Base-by-base conservation (phyloP, 2,113 vertebrate species). In the human region DNA sequence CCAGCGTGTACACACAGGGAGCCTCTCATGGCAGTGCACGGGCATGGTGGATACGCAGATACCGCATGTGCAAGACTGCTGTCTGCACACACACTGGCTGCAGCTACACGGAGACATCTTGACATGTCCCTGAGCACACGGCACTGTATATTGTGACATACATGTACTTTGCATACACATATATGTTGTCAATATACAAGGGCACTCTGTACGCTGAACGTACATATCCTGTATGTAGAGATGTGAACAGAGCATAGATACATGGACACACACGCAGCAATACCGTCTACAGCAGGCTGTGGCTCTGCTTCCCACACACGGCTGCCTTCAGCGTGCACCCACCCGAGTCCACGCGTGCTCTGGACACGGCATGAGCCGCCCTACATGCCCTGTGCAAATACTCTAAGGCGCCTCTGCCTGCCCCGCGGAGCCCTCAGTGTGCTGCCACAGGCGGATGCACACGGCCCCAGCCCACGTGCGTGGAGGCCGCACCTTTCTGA, bases 231-330 rank as follows among this genome's bases (percentile, higher is more conserved):
- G 9, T 70, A 89, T 59, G 92, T 50, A 2, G 55, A 82, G 73
- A 82, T 32, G 90, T 83, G 90, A 73, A 97, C 93, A 94, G 87
- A 96, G 95, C 93, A 94, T 91, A 66, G 68, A 93, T 81, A 93
- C 70, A 88, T 73, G 81, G 83, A 97, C 88, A 94, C 70, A 95
- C 92, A 50, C 89, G 8, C 89, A 75, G 93, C 64, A 90, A 83
- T 72, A 59, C 59, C 38, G 13, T 83, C 68, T 22, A 45, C 5
- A 20, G 64, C 38, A 17, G 23, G 18, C 55, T 12, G 23, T 32
- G n/a, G 66, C 22, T 43, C 45, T 40, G 82, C 20, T 43, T 76
- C 45, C 81, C 59, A 81, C 25, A 40, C 70, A 70, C 78, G 17
- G 55, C 82, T 73, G 1, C 2, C 32, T n/a, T 12, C 20, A 4